Percentiles rank a stretch among this genome's conserved stretches.
These are phyloP conservation scores for Thymelicus lineola DNA, from an alignment of 2,888 invertebrate species.

Conservation along the genomic window DNA sequence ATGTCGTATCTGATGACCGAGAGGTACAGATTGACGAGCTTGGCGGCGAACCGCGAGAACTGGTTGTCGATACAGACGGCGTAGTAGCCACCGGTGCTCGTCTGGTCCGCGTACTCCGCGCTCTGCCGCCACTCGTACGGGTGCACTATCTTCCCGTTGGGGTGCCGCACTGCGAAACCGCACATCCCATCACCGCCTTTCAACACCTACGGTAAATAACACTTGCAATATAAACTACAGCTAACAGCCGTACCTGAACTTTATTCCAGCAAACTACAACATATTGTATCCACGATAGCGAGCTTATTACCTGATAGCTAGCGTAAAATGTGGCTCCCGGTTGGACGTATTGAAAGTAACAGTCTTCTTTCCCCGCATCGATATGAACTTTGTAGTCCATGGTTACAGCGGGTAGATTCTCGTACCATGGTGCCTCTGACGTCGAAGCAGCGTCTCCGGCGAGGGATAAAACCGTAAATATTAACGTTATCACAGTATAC, in stretches of 20 bases:
- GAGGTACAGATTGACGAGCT: constrained; percentile 95
- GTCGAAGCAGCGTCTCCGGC: constrained; percentile 79
- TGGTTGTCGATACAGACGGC: constrained; percentile 97
- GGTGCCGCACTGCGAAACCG: constrained; percentile 95
- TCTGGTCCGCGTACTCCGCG: constrained; percentile 94
- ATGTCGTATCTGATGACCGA: constrained; percentile 96
- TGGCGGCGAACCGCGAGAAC: constrained; percentile 95
- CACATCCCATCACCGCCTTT: constrained; percentile 97
- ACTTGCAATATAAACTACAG: neutral
- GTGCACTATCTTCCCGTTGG: constrained; percentile 92
- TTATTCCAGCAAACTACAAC: neutral
- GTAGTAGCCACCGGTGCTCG: constrained; percentile 93
- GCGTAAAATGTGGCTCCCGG: constrained; percentile 96
- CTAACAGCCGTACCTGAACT: neutral
- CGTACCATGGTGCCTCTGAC: constrained; percentile 91
- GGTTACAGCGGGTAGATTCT: constrained; percentile 94
- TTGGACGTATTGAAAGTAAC: constrained; percentile 97
- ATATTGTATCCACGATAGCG: constrained; percentile 3
- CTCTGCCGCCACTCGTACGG: constrained; percentile 96
- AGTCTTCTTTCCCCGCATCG: constrained; percentile 96
- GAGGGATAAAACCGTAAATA: constrained; percentile 81
- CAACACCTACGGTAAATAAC: constrained; percentile 87
- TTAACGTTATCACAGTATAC: constrained; percentile 72
- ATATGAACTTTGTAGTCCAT: constrained; percentile 98
- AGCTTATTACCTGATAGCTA: constrained; percentile 92